Evolutionary conservation across 2,888 invertebrate genomes (phyloP).

Genomic region (Hypomecis punctinalis): DNA sequence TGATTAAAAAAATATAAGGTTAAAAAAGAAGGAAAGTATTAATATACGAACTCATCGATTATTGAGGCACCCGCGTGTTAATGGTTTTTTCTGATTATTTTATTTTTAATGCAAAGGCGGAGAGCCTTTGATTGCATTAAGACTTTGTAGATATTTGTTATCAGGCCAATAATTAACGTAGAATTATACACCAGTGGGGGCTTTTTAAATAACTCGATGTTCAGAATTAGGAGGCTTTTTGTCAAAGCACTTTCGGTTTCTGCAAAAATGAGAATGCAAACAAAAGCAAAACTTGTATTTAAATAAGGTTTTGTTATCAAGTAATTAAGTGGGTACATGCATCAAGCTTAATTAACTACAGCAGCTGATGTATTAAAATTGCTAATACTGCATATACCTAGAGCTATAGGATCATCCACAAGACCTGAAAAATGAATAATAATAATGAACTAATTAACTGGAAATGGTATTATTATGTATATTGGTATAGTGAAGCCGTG

Average conservation of each 20-base stretch:
- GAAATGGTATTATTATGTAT: too few species aligned
- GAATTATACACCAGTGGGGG: constrained; percentile 2
- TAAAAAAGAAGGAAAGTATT: constrained; percentile 70
- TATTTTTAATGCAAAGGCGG: constrained; percentile 48
- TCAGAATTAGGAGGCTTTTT: background rate
- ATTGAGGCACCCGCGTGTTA: constrained; percentile 74
- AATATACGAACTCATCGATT: constrained; percentile 76
- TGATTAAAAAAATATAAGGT: constrained; percentile 59
- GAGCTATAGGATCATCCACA: too few species aligned
- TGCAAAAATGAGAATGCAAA: too few species aligned
- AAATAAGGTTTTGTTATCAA: too few species aligned
- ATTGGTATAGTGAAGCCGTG: too few species aligned
- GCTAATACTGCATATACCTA: too few species aligned
- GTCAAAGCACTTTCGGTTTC: background rate
- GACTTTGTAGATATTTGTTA: constrained; percentile 32
- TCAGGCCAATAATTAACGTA: constrained; percentile 2
- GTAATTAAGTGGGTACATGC: too few species aligned
- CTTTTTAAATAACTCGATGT: background rate
- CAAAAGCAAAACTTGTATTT: too few species aligned
- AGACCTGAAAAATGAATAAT: too few species aligned
- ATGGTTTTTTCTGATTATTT: constrained; percentile 68
- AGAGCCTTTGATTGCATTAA: constrained; percentile 32
- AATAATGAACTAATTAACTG: too few species aligned
- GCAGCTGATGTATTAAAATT: too few species aligned
- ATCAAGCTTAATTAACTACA: too few species aligned